These are phyloP conservation scores for Erithacus rubecula DNA, from an alignment of 2,797 vertebrate species.

Conservation along the genomic window DNA sequence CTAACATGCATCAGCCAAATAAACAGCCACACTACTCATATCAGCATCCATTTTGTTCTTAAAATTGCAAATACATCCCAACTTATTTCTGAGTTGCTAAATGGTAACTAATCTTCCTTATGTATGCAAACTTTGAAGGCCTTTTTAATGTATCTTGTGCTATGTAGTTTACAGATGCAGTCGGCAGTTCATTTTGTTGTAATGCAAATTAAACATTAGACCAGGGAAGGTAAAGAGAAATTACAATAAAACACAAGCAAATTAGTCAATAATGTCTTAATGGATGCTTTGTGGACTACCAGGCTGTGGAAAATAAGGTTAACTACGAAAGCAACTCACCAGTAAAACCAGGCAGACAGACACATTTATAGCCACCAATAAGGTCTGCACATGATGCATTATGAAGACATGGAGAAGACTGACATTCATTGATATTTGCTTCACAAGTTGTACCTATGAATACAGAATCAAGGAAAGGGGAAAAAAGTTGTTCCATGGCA, in stretches of 20 bases:
- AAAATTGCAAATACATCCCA: not conserved
- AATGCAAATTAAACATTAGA: slow-evolving; percentile 47
- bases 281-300: not conserved
- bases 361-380: slow-evolving; percentile 71
- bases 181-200: not conserved
- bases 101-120: not conserved
- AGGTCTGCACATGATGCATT: slow-evolving; percentile 77
- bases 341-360: slow-evolving; percentile 76
- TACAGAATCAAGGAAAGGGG: not conserved
- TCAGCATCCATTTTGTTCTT: slow-evolving; percentile 7
- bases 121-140: not conserved
- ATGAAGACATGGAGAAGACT: slow-evolving; percentile 77
- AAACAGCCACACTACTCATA: not conserved
- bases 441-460: slow-evolving; percentile 77
- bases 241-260: not conserved
- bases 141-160: slow-evolving; percentile 28
- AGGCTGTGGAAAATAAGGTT: not conserved
- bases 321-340: slow-evolving; percentile 66
- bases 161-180: not conserved
- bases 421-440: slow-evolving; percentile 79
- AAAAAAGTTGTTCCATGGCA: not conserved
- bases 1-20: not conserved
- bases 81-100: slow-evolving; percentile 9
- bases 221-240: slow-evolving; percentile 18
- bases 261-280: not conserved